These are phyloP conservation scores for Poeciliopsis presidionis DNA, from an alignment of 2,797 vertebrate genomes.

Conservation along the genomic window DNA sequence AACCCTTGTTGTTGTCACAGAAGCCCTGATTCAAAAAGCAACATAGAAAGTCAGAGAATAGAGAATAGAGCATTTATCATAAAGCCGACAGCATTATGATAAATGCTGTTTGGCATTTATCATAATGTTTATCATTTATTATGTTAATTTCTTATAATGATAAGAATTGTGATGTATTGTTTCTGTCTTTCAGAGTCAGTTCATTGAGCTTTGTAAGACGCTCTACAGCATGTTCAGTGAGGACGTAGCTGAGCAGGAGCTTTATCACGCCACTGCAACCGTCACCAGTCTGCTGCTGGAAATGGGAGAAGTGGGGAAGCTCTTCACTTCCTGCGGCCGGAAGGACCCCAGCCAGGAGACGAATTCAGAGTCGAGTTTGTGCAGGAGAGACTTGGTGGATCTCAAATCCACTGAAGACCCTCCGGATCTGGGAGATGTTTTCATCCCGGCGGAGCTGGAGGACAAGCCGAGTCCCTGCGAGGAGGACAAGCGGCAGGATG, in stretches of 20 bases:
- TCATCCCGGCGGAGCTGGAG: slow-evolving; percentile 50
- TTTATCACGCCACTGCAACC: slow-evolving; percentile 95
- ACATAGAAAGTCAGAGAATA: no score
- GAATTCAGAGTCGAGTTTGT: slow-evolving; percentile 7
- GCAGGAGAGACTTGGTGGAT: slow-evolving; percentile 8
- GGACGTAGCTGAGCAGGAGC: slow-evolving; percentile 92
- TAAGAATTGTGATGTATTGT: neutral
- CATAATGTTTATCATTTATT: no score
- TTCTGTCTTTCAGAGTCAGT: slow-evolving; percentile 86
- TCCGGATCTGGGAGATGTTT: slow-evolving; percentile 59
- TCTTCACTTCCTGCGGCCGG: slow-evolving; percentile 77
- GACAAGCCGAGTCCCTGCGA: slow-evolving; percentile 25
- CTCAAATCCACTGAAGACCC: slow-evolving; percentile 27
- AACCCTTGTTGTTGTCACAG: neutral
- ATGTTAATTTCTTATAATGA: no score
- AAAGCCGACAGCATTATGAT: no score
- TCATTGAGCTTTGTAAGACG: slow-evolving; percentile 97
- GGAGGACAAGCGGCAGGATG: slow-evolving; percentile 34
- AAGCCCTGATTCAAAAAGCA: no score
- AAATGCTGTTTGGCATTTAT: no score
- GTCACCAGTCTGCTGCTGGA: slow-evolving; percentile 96
- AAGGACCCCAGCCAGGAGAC: slow-evolving; percentile 69
- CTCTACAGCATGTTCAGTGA: slow-evolving; percentile 99
- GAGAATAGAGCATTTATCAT: no score
- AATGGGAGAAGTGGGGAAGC: slow-evolving; percentile 96